Evolutionary conservation across 2,888 invertebrate genomes (phyloP), one percentile per base, ranked within the genome.

Genomic region (Rotaria socialis): DNA sequence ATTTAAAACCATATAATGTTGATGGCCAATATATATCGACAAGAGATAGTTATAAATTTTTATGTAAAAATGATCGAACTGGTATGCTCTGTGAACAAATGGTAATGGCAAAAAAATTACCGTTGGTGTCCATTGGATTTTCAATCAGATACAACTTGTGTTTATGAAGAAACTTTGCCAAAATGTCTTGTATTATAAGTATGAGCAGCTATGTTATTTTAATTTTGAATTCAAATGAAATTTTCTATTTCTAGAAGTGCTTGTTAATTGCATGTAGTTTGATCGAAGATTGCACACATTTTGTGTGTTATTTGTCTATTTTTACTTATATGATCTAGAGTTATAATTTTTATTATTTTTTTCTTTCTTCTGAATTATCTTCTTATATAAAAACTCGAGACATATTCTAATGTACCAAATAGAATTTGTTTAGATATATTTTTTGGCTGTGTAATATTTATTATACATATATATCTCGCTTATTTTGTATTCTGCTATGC

Each of bases 1-100:
- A 60, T 27, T 85, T 85, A 47, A 86, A 85, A 41, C 88, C 88
- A 11, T 88, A 88, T 85, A 75, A 60, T 56, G 67, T 87, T 67
- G 88, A 88, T 16, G 88, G 88, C 0, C 84, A 86, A 35, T 88
- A 88, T 52, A 43, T 86, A 43, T 8, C 43, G 22, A 56, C 84
- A 84, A 85, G 50, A 14, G 52, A 75, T 85, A 43, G 60, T 47
- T 84, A 67, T 41, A 41, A 58, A 85, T 52, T 85, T 41, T 2
- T 84, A 19, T 86, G 86, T 60, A 43, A 24, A 19, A 24, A 43
- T n/a, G 86, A 80, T 35, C 52, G 16, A 22, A 86, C 86, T 27
- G 86, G 86, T 43, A 19, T 43, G 8, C 27, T 75, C 50, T 86
- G 86, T 60, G 86, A 86, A 85, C 52, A 85, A 84, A 80, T 16